phyloP scores from a whole-genome alignment of 2,888 invertebrate genomes.

The Erannis defoliaria region DNA sequence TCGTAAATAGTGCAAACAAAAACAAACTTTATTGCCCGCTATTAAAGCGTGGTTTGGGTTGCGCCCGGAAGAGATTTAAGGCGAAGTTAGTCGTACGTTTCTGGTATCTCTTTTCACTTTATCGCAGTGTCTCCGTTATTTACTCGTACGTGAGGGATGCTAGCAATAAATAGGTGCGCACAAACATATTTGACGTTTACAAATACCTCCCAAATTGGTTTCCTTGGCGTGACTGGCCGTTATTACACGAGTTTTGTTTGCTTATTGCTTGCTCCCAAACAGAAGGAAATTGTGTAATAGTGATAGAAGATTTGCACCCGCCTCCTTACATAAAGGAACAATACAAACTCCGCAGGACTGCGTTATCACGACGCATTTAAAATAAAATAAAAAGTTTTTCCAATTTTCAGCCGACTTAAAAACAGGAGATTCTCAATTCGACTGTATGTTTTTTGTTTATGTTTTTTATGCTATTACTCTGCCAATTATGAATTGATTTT shows the following conservation, averaged over 20 bases:
- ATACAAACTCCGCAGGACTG: no score
- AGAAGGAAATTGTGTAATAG: constrained; percentile 54
- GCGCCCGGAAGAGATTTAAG: constrained; percentile 62
- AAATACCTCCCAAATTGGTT: constrained; percentile 84
- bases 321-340: constrained; percentile 11
- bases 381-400: no score
- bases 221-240: constrained; percentile 81
- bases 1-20: constrained; percentile 56
- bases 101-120: constrained; percentile 85
- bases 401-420: no score
- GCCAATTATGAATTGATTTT: no score
- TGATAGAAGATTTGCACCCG: constrained; percentile 51
- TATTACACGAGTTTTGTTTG: constrained; percentile 78
- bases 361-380: no score
- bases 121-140: constrained; percentile 85
- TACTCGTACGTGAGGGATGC: constrained; percentile 85
- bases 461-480: no score
- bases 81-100: constrained; percentile 64
- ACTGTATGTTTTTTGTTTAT: no score
- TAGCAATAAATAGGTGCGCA: constrained; percentile 84
- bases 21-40: constrained; percentile 60
- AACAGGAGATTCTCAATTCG: no score
- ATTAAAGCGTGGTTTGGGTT: constrained; percentile 61
- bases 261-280: constrained; percentile 68
- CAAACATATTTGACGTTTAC: constrained; percentile 85